Percentiles rank a stretch among this genome's conserved stretches.
These are phyloP conservation scores for Argynnis bischoffii DNA, from an alignment of 2,888 invertebrate species.

Conservation along the genomic window DNA sequence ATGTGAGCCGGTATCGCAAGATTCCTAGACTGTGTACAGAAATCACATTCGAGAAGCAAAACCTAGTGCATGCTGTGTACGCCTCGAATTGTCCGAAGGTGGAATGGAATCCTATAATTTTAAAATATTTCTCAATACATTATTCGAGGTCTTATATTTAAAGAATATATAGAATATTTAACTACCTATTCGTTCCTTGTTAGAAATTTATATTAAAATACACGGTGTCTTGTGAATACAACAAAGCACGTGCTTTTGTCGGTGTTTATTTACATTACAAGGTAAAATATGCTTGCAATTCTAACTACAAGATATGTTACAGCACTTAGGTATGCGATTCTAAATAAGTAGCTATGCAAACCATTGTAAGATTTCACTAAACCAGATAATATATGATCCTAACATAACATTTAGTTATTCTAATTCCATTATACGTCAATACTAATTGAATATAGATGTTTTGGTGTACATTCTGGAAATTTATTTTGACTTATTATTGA, in stretches of 20 bases:
- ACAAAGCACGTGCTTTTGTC: slow-evolving; percentile 15
- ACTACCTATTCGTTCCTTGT: neutral
- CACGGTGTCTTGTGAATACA: slow-evolving; percentile 24
- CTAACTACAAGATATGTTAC: slow-evolving; percentile 23
- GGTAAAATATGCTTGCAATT: slow-evolving; percentile 28
- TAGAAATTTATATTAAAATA: neutral
- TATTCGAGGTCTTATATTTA: too few relatives aligned
- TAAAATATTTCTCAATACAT: neutral
- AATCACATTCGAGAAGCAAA: slow-evolving; percentile 35
- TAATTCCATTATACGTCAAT: neutral
- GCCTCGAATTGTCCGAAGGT: slow-evolving; percentile 50
- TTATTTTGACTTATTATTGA: neutral
- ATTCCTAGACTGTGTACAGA: slow-evolving; percentile 3
- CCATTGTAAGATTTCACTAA: slow-evolving; percentile 16
- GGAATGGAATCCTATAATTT: slow-evolving; percentile 47
- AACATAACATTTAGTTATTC: slow-evolving; percentile 1
- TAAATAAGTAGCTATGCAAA: slow-evolving; percentile 11
- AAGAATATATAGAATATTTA: too few relatives aligned
- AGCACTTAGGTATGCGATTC: slow-evolving; percentile 11
- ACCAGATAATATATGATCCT: slow-evolving; percentile 1
- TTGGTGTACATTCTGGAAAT: too few relatives aligned
- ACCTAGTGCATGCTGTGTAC: slow-evolving; percentile 41
- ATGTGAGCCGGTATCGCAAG: neutral
- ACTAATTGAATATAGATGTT: neutral
- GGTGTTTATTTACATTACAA: slow-evolving; percentile 32